Conservation (phyloP, 2,113 vertebrate genomes). For the Amphiprion ocellaris region DNA sequence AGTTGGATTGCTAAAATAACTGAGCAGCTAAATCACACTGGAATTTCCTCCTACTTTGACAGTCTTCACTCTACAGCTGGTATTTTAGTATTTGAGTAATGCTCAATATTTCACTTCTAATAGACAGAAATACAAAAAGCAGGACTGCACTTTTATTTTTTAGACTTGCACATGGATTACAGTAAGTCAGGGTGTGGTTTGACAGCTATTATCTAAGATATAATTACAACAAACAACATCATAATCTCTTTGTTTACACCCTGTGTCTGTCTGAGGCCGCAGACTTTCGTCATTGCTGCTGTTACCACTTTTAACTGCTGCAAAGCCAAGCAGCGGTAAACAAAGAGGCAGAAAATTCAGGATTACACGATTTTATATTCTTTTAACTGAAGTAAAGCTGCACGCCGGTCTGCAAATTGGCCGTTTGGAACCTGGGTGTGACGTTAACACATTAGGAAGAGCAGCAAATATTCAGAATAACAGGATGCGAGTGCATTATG, state of each 20-base stretch:
- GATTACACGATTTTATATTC: not conserved
- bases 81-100: not conserved
- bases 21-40: too few species aligned
- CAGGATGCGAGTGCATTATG: too few species aligned
- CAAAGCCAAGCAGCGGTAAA: not conserved
- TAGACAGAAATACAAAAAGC: not conserved
- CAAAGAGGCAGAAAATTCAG: not conserved
- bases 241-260: slow-evolving; percentile 40
- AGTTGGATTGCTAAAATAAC: too few species aligned
- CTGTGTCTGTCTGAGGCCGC: not conserved
- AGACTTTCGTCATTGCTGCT: slow-evolving; percentile 16
- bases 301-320: slow-evolving; percentile 12
- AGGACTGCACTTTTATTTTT: not conserved
- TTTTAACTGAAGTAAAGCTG: too few species aligned
- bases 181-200: slow-evolving; percentile 36
- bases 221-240: slow-evolving; percentile 28
- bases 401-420: too few species aligned
- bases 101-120: not conserved
- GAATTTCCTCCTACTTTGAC: too few species aligned
- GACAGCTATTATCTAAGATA: slow-evolving; percentile 17
- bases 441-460: too few species aligned
- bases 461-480: too few species aligned
- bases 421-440: too few species aligned
- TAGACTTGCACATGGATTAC: not conserved
- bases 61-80: too few species aligned